A percentile compares a stretch with the other conserved stretches of the same genome.
Evolutionary conservation across 2,888 invertebrate species (phyloP).

Genomic region (Epistrophella euchroma): DNA sequence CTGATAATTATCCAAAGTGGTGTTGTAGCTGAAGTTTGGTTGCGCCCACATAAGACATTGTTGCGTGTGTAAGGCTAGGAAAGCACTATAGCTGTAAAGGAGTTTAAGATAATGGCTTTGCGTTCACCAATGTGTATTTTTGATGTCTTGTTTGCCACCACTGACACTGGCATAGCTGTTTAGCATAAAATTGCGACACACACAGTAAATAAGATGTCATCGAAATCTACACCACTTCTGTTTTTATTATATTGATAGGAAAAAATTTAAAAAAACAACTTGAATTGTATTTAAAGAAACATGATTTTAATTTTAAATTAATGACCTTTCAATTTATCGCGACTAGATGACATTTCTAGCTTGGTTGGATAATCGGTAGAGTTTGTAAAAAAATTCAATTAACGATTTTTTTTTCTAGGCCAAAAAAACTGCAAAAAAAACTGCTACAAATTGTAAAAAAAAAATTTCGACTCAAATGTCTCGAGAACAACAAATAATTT

Average conservation of each 20-base stretch:
- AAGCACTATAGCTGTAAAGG: background rate
- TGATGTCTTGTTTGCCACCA: constrained; percentile 42
- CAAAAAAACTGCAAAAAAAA: too few relatives aligned
- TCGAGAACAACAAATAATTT: too few relatives aligned
- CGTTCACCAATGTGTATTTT: constrained; percentile 18
- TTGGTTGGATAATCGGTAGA: too few relatives aligned
- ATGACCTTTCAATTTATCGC: too few relatives aligned
- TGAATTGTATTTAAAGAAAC: too few relatives aligned
- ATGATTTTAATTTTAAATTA: too few relatives aligned
- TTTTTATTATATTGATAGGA: background rate
- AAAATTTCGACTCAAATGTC: too few relatives aligned
- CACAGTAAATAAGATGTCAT: background rate
- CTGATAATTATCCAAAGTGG: constrained; percentile 81
- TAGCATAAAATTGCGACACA: constrained; percentile 4
- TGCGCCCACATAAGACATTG: constrained; percentile 25
- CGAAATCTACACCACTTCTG: constrained; percentile 18
- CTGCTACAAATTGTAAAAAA: too few relatives aligned
- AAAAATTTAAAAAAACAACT: background rate
- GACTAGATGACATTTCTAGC: too few relatives aligned
- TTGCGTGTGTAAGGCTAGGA: constrained; percentile 11
- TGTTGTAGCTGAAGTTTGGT: constrained; percentile 34
- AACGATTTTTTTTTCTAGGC: too few relatives aligned
- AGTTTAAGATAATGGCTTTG: constrained; percentile 35
- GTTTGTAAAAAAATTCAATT: too few relatives aligned
- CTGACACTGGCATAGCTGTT: background rate